A percentile compares a stretch with the other conserved stretches of the same genome.
These are phyloP conservation scores for Aphis gossypii DNA, from an alignment of 1,140 invertebrate species.

Conservation along the genomic window DNA sequence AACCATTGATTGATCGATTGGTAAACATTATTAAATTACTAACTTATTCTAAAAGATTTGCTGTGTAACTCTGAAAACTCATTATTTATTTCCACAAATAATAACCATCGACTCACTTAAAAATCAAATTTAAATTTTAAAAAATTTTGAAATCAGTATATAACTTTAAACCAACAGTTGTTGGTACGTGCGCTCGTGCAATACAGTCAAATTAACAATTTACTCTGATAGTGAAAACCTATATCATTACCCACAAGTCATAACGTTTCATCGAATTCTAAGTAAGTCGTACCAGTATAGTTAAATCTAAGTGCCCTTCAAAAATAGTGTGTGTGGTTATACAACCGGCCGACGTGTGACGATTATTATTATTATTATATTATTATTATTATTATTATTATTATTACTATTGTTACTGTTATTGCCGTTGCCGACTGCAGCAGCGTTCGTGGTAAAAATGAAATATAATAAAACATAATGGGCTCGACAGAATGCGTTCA, in stretches of 20 bases:
- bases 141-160: not conserved
- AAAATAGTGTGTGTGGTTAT: not conserved
- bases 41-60: not conserved
- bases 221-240: not conserved
- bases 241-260: not conserved
- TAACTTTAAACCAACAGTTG: not conserved
- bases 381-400: not conserved
- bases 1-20: not conserved
- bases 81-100: not conserved
- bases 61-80: not conserved
- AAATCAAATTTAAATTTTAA: not conserved
- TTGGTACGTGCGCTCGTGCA: not conserved
- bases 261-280: not conserved
- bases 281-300: not conserved
- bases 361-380: slow-evolving; percentile 4
- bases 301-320: not conserved
- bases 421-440: not conserved
- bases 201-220: not conserved
- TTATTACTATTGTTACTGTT: not conserved
- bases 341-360: not conserved
- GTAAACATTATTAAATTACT: not conserved
- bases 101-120: not conserved
- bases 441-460: not conserved
- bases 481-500: not conserved
- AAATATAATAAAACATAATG: slow-evolving; percentile 48